Percentiles rank a stretch among this genome's conserved stretches.
Evolutionary conservation across 2,113 vertebrate species (phyloP).

Genomic region (Lanius collurio): DNA sequence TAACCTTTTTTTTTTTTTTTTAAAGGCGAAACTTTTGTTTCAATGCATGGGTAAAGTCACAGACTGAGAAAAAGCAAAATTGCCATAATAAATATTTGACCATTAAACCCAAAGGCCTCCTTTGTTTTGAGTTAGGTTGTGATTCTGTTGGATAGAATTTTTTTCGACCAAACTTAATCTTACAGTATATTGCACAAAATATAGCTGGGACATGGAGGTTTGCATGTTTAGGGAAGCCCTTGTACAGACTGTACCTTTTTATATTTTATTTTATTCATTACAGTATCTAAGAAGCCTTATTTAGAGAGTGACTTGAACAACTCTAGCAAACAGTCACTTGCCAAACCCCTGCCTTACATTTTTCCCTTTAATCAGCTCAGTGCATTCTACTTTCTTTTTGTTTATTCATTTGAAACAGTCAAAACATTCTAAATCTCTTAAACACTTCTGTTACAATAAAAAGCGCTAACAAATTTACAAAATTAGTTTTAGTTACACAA

Average conservation of each 20-base stretch:
- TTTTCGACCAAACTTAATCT: constrained; percentile 39
- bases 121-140: constrained; percentile 47
- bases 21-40: constrained; percentile 40
- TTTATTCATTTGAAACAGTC: constrained; percentile 69
- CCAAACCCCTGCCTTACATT: constrained; percentile 71
- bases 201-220: constrained; percentile 31
- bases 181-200: constrained; percentile 70
- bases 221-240: constrained; percentile 52
- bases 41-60: constrained; percentile 15
- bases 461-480: constrained; percentile 74
- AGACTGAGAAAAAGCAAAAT: constrained; percentile 31
- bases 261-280: constrained; percentile 28
- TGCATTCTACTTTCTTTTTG: constrained; percentile 85
- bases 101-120: constrained; percentile 56
- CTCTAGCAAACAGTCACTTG: constrained; percentile 70
- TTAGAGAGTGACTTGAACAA: constrained; percentile 63
- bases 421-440: constrained; percentile 72
- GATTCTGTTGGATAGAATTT: constrained; percentile 45
- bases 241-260: constrained; percentile 35
- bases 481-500: constrained; percentile 76
- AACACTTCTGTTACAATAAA: constrained; percentile 72
- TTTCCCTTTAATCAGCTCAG: constrained; percentile 93
- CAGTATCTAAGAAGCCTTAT: constrained; percentile 53
- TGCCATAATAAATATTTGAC: constrained; percentile 46
- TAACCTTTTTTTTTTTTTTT: neutral